phyloP scores from a whole-genome alignment of 1,140 invertebrate genomes.

The Bombus terrestris region DNA sequence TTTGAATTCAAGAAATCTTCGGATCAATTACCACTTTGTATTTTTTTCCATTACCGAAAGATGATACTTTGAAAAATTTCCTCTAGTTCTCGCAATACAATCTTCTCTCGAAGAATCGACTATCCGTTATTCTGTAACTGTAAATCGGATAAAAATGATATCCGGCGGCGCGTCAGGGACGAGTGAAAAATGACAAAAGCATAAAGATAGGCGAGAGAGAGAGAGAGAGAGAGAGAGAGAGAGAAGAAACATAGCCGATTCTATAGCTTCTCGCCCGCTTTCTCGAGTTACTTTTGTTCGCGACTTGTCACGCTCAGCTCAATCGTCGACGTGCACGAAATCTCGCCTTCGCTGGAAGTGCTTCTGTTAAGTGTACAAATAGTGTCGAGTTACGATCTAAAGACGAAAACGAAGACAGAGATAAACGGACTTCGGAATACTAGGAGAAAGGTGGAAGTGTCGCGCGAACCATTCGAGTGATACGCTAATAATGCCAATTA shows the following conservation, averaged over 20 bases:
- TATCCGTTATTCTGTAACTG: background rate
- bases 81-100: background rate
- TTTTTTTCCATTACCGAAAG: no score
- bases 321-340: slow-evolving; percentile 3
- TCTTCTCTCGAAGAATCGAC: background rate
- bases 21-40: background rate
- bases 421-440: background rate
- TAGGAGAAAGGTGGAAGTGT: background rate
- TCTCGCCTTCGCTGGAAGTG: background rate
- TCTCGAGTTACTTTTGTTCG: slow-evolving; percentile 35
- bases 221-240: background rate
- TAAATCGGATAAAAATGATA: slow-evolving; percentile 21
- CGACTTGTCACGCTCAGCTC: slow-evolving; percentile 23
- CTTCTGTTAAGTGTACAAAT: slow-evolving; percentile 24
- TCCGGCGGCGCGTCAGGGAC: background rate
- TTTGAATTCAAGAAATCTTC: background rate
- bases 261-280: slow-evolving; percentile 8
- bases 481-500: slow-evolving; percentile 50
- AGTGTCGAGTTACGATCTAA: slow-evolving; percentile 7
- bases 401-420: background rate
- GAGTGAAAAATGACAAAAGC: slow-evolving; percentile 33
- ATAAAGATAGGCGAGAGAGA: background rate
- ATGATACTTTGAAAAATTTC: background rate
- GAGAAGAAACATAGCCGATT: background rate
- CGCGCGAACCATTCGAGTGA: background rate